These are phyloP conservation scores for Hypomesus transpacificus DNA, from an alignment of 2,113 vertebrate species.

Conservation along the genomic window DNA sequence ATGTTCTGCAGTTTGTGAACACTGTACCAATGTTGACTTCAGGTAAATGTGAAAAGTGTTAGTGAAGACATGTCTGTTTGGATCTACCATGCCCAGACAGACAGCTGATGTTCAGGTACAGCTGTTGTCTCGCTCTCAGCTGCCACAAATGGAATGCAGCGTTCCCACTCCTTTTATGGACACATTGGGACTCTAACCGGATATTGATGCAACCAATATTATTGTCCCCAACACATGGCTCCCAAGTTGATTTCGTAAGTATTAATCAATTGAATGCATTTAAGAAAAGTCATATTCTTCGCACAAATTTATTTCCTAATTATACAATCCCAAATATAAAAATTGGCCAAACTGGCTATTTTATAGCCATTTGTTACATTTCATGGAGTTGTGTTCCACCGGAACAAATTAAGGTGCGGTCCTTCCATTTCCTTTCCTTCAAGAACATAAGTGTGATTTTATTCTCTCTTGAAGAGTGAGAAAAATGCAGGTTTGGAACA, in stretches of 20 bases:
- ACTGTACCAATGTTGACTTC: too few species aligned
- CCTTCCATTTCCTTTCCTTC: constrained; percentile 58
- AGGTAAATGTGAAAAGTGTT: too few species aligned
- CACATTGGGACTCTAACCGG: constrained; percentile 47
- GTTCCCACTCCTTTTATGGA: constrained; percentile 62
- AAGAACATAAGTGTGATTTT: constrained; percentile 51
- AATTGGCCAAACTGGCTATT: not conserved
- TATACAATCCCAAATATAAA: not conserved
- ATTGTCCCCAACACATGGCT: constrained; percentile 28
- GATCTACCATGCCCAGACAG: not conserved
- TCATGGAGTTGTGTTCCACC: constrained; percentile 32
- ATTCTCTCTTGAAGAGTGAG: constrained; percentile 4
- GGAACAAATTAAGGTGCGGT: constrained; percentile 35
- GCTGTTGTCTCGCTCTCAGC: constrained; percentile 45
- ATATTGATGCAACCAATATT: constrained; percentile 61
- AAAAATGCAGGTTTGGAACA: constrained; percentile 71
- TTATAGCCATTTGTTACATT: not conserved
- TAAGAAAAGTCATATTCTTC: not conserved
- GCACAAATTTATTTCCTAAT: not conserved
- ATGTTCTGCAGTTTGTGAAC: too few species aligned
- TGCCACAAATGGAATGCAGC: constrained; percentile 51
- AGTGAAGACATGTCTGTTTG: too few species aligned
- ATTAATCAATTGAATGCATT: not conserved
- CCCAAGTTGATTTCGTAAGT: not conserved
- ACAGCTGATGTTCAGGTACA: constrained; percentile 35